Conservation (phyloP, 2,797 vertebrate species). For the Notolepis coatsorum region DNA sequence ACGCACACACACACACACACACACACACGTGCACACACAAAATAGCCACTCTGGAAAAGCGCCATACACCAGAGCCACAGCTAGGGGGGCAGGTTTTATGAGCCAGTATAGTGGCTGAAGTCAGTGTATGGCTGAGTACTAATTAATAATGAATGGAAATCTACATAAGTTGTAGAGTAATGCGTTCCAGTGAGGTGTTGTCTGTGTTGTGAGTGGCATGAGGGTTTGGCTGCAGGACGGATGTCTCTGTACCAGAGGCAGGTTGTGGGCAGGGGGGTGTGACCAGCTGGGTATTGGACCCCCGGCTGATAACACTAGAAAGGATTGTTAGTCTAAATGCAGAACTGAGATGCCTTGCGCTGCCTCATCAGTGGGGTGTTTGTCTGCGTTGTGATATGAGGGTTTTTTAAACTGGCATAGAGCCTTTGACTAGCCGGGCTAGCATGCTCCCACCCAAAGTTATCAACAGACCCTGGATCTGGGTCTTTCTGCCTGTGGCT, state of each 20-base stretch:
- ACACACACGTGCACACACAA: slow-evolving; percentile 25
- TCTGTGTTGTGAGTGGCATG: slow-evolving; percentile 35
- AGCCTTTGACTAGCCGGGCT: slow-evolving; percentile 65
- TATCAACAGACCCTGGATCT: slow-evolving; percentile 54
- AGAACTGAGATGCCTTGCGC: too few species aligned
- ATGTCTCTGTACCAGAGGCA: slow-evolving; percentile 44
- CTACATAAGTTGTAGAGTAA: slow-evolving; percentile 8
- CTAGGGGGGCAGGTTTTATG: slow-evolving; percentile 59
- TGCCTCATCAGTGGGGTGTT: too few species aligned
- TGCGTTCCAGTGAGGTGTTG: background rate
- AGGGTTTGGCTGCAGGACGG: slow-evolving; percentile 36
- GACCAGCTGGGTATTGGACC: slow-evolving; percentile 43
- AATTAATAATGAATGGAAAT: slow-evolving; percentile 43
- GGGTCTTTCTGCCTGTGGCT: slow-evolving; percentile 66
- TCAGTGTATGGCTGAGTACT: slow-evolving; percentile 64
- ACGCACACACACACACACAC: slow-evolving; percentile 28
- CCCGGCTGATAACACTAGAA: slow-evolving; percentile 48
- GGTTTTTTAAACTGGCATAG: slow-evolving; percentile 50
- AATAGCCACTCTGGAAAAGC: slow-evolving; percentile 73
- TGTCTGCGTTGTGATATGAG: too few species aligned
- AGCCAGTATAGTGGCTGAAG: slow-evolving; percentile 52
- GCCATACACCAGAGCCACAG: slow-evolving; percentile 66
- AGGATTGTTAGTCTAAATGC: too few species aligned
- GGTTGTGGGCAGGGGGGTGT: slow-evolving; percentile 44
- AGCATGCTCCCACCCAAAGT: slow-evolving; percentile 69